phyloP scores from a whole-genome alignment of 2,113 vertebrate species.

The Rhinoderma darwinii region DNA sequence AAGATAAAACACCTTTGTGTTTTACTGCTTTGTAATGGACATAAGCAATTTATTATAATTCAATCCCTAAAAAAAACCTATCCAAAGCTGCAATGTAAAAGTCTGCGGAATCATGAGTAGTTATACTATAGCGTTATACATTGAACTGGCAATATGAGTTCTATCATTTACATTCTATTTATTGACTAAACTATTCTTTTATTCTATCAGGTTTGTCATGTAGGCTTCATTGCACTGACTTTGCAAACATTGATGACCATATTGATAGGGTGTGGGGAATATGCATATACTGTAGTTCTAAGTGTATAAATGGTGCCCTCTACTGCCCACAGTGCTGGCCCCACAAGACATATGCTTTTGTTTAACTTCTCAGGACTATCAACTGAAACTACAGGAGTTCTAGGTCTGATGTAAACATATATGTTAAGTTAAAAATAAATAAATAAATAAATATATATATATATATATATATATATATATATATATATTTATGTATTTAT shows the following conservation, averaged over 20 bases:
- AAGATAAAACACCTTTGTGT: background rate
- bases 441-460: too few species aligned
- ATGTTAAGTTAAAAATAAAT: too few species aligned
- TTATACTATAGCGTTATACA: background rate
- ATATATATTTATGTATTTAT: too few species aligned
- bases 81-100: background rate
- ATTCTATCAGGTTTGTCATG: background rate
- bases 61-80: background rate
- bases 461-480: too few species aligned
- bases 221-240: background rate
- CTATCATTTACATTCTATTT: background rate
- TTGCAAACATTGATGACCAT: background rate
- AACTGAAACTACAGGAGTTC: too few species aligned
- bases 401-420: too few species aligned
- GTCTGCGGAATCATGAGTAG: background rate
- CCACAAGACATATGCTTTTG: too few species aligned
- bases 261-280: background rate
- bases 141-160: background rate
- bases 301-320: constrained; percentile 38
- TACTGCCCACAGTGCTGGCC: background rate
- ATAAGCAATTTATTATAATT: background rate
- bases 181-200: background rate
- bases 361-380: too few species aligned
- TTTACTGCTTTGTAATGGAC: background rate
- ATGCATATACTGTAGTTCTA: background rate